Conservation (phyloP, 2,888 invertebrate species). For the Heliconius hortense region DNA sequence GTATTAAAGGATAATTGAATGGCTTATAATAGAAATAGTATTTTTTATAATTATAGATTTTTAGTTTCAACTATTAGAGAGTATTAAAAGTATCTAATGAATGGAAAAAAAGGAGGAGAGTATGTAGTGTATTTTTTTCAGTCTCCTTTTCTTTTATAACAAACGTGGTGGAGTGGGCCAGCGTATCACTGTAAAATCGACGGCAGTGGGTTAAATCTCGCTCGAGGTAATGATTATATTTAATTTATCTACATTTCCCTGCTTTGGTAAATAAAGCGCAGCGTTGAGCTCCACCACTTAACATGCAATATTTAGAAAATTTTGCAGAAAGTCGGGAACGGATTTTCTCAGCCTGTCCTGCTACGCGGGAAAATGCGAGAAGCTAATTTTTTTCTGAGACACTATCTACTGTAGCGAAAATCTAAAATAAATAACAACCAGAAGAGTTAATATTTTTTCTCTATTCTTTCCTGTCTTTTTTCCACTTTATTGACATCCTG, state of each 20-base stretch:
- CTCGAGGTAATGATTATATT: too few species aligned
- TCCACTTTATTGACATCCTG: conserved; percentile 38
- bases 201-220: too few species aligned
- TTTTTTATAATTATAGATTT: background rate
- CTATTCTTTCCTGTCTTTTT: background rate
- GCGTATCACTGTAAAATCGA: background rate
- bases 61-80: background rate
- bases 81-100: background rate
- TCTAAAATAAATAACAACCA: background rate
- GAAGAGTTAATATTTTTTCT: background rate
- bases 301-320: background rate
- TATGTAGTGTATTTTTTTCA: too few species aligned
- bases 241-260: background rate
- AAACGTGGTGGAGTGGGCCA: background rate
- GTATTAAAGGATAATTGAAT: background rate
- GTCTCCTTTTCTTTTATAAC: background rate
- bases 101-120: background rate
- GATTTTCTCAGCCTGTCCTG: background rate
- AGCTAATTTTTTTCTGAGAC: too few species aligned
- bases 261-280: background rate
- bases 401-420: too few species aligned
- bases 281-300: background rate
- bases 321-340: background rate
- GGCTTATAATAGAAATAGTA: background rate
- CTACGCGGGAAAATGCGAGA: too few species aligned